Base-by-base conservation (phyloP, 2,888 invertebrate genomes). In the Apodemia duryi region DNA sequence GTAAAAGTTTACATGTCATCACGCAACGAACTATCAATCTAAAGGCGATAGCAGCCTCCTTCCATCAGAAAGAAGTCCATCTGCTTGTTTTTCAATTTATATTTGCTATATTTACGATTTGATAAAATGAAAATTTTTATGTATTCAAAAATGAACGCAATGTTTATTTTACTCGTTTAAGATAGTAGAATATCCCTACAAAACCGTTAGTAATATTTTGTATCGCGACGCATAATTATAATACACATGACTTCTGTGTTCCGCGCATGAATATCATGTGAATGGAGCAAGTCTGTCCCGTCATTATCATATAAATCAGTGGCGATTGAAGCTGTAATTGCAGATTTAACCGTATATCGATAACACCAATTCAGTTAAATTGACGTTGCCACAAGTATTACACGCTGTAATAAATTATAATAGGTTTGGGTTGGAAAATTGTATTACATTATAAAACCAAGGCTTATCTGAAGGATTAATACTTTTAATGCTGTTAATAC, bases 271-370 rank as follows among this genome's bases (percentile, higher is more conserved):
- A 76, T 76, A 73, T 72, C 69, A 75, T 74, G 74, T 77, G 80
- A 81, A 77, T 57, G 32, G 57, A 28, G 11, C 57, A 32, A 57
- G 29, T 29, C 54, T 77, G 75, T 72, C 70, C 72, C 73, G 70
- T 85, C 84, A 88, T 88, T 89, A 88, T 86, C 86, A 79, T 79
- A 88, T 89, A 89, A 88, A 88, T 89, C 88, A 86, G 78, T 75
- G 73, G 75, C 77, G 76, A 78, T 79, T 77, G 80, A 76, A 80
- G 75, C 80, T 75, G 81, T 84, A 84, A 84, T 85, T 84, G 83
- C 81, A 76, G 79, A 80, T 81, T 75, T 74, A 79, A 76, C 79
- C 76, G 78, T 78, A 73, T 78, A 79, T 79, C 79, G 77, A 77
- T 77, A 76, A 74, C 74, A 78, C 73, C 73, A 70, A 80, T 75